Evolutionary conservation across 1,140 invertebrate species (phyloP).

Genomic region (Bicyclus anynana): DNA sequence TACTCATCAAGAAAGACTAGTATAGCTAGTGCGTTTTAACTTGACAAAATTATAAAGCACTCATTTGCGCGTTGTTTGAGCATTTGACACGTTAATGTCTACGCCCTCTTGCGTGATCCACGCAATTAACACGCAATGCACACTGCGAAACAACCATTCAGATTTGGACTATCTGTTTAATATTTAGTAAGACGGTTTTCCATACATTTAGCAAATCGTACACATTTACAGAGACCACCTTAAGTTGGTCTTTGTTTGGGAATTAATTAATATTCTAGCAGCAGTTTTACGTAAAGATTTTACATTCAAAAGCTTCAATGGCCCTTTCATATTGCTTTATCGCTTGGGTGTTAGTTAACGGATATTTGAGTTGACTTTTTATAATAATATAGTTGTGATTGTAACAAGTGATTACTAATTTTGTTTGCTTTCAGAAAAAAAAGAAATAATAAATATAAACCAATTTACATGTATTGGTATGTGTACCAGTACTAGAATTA

Average conservation of each 20-base stretch:
- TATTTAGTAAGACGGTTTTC: neutral
- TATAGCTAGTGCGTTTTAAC: too few species aligned
- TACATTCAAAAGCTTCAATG: neutral
- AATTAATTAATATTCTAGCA: neutral
- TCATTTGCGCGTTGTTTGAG: constrained; percentile 40
- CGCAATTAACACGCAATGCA: constrained; percentile 45
- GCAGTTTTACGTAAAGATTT: neutral
- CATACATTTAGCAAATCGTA: neutral
- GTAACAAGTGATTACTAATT: too few species aligned
- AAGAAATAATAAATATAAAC: too few species aligned
- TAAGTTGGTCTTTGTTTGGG: neutral
- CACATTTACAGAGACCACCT: neutral
- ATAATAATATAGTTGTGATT: too few species aligned
- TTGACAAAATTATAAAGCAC: constrained; percentile 20
- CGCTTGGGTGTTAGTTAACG: neutral
- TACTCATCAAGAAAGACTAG: too few species aligned
- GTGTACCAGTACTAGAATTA: too few species aligned
- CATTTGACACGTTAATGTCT: constrained; percentile 40
- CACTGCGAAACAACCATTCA: constrained; percentile 31
- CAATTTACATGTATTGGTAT: too few species aligned
- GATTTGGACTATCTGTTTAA: constrained; percentile 5
- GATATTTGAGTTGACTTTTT: neutral
- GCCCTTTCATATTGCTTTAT: neutral
- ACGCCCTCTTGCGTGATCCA: constrained; percentile 45
- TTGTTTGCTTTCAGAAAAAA: too few species aligned